Evolutionary conservation across 2,797 vertebrate genomes (phyloP).

Genomic region (Falco peregrinus): DNA sequence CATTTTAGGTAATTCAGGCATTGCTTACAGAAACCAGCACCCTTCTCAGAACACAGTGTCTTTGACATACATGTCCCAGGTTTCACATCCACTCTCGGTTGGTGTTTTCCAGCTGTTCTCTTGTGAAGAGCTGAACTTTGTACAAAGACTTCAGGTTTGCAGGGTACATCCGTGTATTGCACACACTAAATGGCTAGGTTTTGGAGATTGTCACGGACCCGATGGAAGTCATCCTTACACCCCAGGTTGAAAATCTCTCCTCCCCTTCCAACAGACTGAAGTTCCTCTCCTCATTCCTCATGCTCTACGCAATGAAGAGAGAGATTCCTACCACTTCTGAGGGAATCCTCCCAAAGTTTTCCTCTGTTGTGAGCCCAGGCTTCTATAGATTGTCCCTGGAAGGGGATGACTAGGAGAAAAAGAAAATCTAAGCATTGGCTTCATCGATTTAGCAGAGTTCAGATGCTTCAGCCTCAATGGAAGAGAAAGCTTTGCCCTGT

Average conservation of each 20-base stretch:
- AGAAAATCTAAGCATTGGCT: not conserved
- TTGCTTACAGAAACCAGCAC: not conserved
- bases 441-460: not conserved
- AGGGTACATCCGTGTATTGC: not conserved
- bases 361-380: not conserved
- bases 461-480: not conserved
- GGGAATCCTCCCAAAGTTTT: not conserved
- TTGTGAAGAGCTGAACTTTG: not conserved
- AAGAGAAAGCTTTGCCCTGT: not conserved
- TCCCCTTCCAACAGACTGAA: not conserved
- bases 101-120: not conserved
- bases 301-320: not conserved
- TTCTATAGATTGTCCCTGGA: not conserved
- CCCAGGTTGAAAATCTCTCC: not conserved
- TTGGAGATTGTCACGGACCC: not conserved
- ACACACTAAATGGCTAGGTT: not conserved
- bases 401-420: not conserved
- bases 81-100: not conserved
- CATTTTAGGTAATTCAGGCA: not conserved
- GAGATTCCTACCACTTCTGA: not conserved
- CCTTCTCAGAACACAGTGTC: not conserved
- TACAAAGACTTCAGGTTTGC: not conserved
- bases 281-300: not conserved
- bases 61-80: not conserved
- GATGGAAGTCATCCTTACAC: not conserved